These are phyloP conservation scores for Rhorus exstirpatorius DNA, from an alignment of 2,888 invertebrate genomes.

Conservation along the genomic window DNA sequence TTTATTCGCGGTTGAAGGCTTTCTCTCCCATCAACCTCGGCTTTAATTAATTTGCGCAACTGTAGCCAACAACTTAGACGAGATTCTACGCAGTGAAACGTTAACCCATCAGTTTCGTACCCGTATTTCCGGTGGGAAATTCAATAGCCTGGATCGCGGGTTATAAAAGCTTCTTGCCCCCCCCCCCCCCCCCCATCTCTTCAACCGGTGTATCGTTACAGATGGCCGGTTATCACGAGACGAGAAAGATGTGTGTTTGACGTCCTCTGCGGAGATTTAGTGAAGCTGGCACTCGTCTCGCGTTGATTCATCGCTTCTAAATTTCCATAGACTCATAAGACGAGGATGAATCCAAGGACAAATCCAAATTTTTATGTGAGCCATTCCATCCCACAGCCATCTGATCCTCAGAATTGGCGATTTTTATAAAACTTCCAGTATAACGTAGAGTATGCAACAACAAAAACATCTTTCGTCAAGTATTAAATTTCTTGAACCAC, in stretches of 20 bases:
- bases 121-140: constrained; percentile 31
- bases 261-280: constrained; percentile 27
- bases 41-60: constrained; percentile 55
- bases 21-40: constrained; percentile 43
- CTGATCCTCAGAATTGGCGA: too few species aligned
- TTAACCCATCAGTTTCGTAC: constrained; percentile 23
- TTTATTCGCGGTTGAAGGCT: constrained; percentile 43
- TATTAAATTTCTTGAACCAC: too few species aligned
- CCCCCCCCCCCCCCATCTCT: too few species aligned
- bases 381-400: too few species aligned
- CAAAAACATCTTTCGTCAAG: too few species aligned
- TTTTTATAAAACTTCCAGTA: too few species aligned
- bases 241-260: constrained; percentile 24
- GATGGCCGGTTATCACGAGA: constrained; percentile 1
- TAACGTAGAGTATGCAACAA: too few species aligned
- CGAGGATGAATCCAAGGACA: neutral
- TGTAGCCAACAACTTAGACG: constrained; percentile 15
- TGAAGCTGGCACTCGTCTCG: constrained; percentile 3
- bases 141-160: constrained; percentile 12
- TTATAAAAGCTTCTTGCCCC: constrained; percentile 26
- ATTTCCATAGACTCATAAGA: neutral
- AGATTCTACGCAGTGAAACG: constrained; percentile 44
- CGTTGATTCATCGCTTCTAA: constrained; percentile 7
- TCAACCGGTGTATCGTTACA: constrained; percentile 29
- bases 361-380: too few species aligned